Conservation (phyloP, 2,888 invertebrate genomes). For the Volucella inanis region DNA sequence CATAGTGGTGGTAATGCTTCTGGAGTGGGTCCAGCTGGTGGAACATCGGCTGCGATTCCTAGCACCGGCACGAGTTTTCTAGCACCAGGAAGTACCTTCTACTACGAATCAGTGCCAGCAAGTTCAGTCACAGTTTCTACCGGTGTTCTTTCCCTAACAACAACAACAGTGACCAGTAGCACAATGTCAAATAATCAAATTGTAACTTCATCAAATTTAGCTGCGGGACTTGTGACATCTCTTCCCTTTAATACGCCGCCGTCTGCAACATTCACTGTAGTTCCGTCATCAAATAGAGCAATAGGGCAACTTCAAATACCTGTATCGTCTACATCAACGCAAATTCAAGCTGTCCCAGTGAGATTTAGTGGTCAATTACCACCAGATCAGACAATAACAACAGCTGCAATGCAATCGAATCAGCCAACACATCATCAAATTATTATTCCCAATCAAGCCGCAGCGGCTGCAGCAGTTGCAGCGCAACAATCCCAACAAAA, state of each 20-base stretch:
- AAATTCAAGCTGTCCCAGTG: slow-evolving; percentile 79
- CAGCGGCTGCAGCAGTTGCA: slow-evolving; percentile 65
- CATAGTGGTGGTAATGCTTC: slow-evolving; percentile 76
- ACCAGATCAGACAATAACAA: slow-evolving; percentile 58
- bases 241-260: slow-evolving; percentile 79
- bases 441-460: slow-evolving; percentile 67
- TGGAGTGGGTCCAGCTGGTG: slow-evolving; percentile 73
- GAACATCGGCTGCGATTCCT: slow-evolving; percentile 75
- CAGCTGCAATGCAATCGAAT: slow-evolving; percentile 58
- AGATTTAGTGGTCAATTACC: slow-evolving; percentile 79
- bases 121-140: slow-evolving; percentile 80
- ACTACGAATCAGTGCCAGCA: slow-evolving; percentile 82
- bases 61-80: slow-evolving; percentile 77
- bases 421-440: slow-evolving; percentile 62
- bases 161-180: slow-evolving; percentile 81
- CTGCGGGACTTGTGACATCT: slow-evolving; percentile 78
- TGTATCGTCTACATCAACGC: slow-evolving; percentile 76
- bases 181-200: slow-evolving; percentile 78
- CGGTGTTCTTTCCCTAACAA: slow-evolving; percentile 82
- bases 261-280: slow-evolving; percentile 82
- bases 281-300: slow-evolving; percentile 79
- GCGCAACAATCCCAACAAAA: slow-evolving; percentile 54
- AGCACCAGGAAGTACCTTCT: slow-evolving; percentile 81
- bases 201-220: slow-evolving; percentile 75
- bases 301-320: slow-evolving; percentile 81